Conservation (phyloP, 2,113 vertebrate genomes). For the Bos indicus region DNA sequence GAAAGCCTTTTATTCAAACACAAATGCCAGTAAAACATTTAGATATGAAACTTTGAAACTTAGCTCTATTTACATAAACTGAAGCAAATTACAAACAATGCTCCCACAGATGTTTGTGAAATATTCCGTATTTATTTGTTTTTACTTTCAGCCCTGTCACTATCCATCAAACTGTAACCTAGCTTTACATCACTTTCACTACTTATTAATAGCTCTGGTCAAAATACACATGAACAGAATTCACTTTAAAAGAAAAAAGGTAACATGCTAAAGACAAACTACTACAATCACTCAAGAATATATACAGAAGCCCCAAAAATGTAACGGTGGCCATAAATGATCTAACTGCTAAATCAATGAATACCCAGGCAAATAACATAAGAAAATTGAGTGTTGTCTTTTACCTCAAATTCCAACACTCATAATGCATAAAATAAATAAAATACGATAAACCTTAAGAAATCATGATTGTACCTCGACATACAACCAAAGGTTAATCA, state of each 20-base stretch:
- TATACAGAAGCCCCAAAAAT: not conserved
- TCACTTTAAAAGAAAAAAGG: not conserved
- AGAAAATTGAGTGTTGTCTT: not conserved
- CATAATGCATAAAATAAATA: not conserved
- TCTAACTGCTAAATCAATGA: not conserved
- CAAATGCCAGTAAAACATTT: not conserved
- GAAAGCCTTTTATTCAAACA: slow-evolving; percentile 42
- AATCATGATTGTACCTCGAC: not conserved
- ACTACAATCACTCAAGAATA: not conserved
- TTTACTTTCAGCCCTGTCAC: not conserved
- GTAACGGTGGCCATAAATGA: not conserved
- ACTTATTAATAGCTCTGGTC: slow-evolving; percentile 1
- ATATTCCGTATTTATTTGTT: not conserved
- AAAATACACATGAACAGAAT: not conserved
- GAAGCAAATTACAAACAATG: not conserved
- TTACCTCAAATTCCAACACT: slow-evolving; percentile 7
- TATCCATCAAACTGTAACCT: not conserved
- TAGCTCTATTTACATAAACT: not conserved
- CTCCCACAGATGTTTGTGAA: not conserved
- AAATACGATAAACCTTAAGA: not conserved
- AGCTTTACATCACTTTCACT: not conserved
- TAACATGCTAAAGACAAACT: not conserved
- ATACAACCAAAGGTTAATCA: not conserved
- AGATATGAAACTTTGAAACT: not conserved
- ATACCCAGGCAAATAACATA: not conserved